These are phyloP conservation scores for Wasmannia auropunctata DNA, from an alignment of 1,140 invertebrate genomes.

Conservation along the genomic window DNA sequence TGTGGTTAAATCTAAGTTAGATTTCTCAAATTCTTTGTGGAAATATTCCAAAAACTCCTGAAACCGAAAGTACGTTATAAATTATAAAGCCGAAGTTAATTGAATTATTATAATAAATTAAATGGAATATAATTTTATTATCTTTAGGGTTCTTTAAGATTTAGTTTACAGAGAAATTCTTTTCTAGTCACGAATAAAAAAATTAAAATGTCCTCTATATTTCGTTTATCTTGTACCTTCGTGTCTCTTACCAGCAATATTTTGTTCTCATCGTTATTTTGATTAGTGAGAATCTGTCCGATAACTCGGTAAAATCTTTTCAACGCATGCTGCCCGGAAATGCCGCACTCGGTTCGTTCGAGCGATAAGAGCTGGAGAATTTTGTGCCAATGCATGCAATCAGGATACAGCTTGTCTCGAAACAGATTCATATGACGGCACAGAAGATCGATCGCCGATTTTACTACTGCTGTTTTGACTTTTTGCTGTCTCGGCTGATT, in stretches of 20 bases:
- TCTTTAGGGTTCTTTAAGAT: background rate
- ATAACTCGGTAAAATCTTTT: constrained; percentile 79
- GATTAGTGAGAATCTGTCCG: constrained; percentile 66
- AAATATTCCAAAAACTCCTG: constrained; percentile 72
- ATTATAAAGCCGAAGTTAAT: background rate
- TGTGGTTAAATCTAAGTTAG: constrained; percentile 39
- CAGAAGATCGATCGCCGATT: constrained; percentile 71
- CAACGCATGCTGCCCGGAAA: constrained; percentile 72
- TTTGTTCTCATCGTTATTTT: constrained; percentile 46
- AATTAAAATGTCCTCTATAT: background rate
- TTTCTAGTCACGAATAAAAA: background rate
- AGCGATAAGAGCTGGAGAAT: constrained; percentile 60
- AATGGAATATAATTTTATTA: background rate
- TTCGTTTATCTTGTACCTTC: constrained; percentile 32
- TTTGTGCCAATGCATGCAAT: constrained; percentile 78
- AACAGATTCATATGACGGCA: constrained; percentile 70
- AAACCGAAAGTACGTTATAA: constrained; percentile 43
- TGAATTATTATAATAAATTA: too few relatives aligned
- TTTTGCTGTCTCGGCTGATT: constrained; percentile 22
- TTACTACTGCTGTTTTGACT: constrained; percentile 40
- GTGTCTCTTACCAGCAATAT: constrained; percentile 57
- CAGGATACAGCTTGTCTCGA: constrained; percentile 68
- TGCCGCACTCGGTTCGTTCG: constrained; percentile 63
- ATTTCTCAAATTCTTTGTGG: constrained; percentile 50
- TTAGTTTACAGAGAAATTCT: background rate